Percentiles rank a stretch among this genome's conserved stretches.
These are phyloP conservation scores for Trypoxylon attenuatum DNA, from an alignment of 2,888 invertebrate species.

Conservation along the genomic window DNA sequence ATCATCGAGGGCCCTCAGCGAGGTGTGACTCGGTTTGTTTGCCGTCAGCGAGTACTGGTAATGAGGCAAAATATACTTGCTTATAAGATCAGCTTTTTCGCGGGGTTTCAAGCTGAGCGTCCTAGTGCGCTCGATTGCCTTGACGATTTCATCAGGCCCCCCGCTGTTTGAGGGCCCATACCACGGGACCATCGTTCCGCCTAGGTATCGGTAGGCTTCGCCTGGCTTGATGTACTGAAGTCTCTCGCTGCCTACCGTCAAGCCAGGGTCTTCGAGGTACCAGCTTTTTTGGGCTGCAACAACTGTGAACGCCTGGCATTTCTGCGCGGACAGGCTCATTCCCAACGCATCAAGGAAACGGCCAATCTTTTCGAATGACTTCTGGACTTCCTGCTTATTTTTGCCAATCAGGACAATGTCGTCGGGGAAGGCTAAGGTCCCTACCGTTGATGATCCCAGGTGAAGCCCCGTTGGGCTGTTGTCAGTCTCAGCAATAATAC, in stretches of 20 bases:
- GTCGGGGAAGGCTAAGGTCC: slow-evolving; percentile 45
- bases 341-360: background rate
- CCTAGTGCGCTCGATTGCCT: background rate
- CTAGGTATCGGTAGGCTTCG: background rate
- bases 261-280: slow-evolving; percentile 8
- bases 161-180: background rate
- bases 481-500: background rate
- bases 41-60: slow-evolving; percentile 12
- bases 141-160: background rate
- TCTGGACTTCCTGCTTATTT: background rate
- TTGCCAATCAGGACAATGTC: slow-evolving; percentile 32
- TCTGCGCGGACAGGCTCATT: slow-evolving; percentile 23
- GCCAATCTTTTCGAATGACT: background rate
- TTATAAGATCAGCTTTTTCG: slow-evolving; percentile 21
- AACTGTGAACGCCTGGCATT: slow-evolving; percentile 25
- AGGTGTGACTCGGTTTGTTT: background rate
- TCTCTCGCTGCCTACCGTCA: background rate
- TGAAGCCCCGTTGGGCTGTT: background rate
- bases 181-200: background rate
- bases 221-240: background rate
- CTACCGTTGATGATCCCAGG: background rate
- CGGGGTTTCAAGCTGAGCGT: slow-evolving; percentile 8
- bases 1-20: background rate
- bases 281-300: background rate
- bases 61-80: slow-evolving; percentile 3